These are phyloP conservation scores for Tetranychus piercei DNA, from an alignment of 2,888 invertebrate genomes.

Conservation along the genomic window DNA sequence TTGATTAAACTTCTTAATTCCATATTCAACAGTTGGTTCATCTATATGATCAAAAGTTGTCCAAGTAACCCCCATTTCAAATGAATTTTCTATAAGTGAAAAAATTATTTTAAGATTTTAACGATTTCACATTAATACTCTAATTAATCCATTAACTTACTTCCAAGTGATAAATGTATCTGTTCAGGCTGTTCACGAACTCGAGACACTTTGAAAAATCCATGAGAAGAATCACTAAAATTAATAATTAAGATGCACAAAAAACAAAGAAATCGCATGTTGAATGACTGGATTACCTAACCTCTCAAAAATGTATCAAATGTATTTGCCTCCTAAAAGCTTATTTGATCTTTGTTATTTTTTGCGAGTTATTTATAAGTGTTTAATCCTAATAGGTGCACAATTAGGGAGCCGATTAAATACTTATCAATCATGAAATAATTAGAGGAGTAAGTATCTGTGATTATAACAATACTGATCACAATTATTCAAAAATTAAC, in stretches of 20 bases:
- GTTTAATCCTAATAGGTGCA: too few species aligned
- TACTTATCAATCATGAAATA: too few species aligned
- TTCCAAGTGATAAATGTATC: slow-evolving; percentile 27
- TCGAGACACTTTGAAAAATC: background rate
- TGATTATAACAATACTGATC: too few species aligned
- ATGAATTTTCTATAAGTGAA: slow-evolving; percentile 17
- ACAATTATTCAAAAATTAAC: too few species aligned
- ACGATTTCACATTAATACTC: background rate
- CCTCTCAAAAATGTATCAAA: too few species aligned
- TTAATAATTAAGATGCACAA: background rate
- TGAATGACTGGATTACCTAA: too few species aligned
- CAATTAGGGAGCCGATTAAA: too few species aligned
- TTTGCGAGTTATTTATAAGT: too few species aligned
- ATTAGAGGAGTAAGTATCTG: too few species aligned
- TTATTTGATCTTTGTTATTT: too few species aligned
- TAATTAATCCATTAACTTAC: slow-evolving; percentile 19
- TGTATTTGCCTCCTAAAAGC: too few species aligned
- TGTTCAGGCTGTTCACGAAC: slow-evolving; percentile 23
- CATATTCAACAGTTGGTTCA: slow-evolving; percentile 27
- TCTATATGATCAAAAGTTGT: slow-evolving; percentile 27
- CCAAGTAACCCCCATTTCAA: slow-evolving; percentile 30
- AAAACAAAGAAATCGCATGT: background rate
- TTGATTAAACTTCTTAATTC: slow-evolving; percentile 19
- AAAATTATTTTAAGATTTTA: background rate
- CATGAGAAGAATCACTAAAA: background rate